phyloP scores from a whole-genome alignment of 2,797 vertebrate species.

The Pantherophis vulpinus region DNA sequence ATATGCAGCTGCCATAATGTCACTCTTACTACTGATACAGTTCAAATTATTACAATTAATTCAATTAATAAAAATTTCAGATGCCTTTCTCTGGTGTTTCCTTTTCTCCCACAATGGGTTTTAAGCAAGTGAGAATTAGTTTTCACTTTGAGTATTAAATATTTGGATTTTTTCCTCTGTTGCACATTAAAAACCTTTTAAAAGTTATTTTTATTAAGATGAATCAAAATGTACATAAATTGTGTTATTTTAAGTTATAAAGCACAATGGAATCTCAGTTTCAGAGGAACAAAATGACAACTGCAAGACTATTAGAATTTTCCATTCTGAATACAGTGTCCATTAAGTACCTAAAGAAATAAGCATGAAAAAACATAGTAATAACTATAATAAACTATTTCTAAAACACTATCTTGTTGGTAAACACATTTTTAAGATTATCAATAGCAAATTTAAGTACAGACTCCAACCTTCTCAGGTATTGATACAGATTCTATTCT shows the following conservation, averaged over 20 bases:
- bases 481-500: slow-evolving; percentile 41
- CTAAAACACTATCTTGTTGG: neutral
- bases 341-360: slow-evolving; percentile 43
- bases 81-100: neutral
- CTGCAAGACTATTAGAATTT: slow-evolving; percentile 63
- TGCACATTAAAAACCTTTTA: neutral
- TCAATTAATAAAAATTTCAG: neutral
- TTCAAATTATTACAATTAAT: slow-evolving; percentile 25
- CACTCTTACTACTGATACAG: slow-evolving; percentile 19
- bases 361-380: slow-evolving; percentile 46
- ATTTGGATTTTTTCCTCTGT: neutral
- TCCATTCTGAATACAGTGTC: slow-evolving; percentile 55
- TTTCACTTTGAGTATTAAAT: slow-evolving; percentile 13
- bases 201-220: slow-evolving; percentile 14
- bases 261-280: neutral
- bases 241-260: neutral
- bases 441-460: slow-evolving; percentile 1
- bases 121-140: slow-evolving; percentile 1
- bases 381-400: neutral
- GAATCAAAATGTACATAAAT: neutral
- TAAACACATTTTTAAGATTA: no score
- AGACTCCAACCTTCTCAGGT: slow-evolving; percentile 28
- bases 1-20: slow-evolving; percentile 63
- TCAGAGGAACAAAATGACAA: slow-evolving; percentile 52
- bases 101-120: neutral